Conservation (phyloP, 64 coral and sea anemone species). For the Dendronephthya gigantea region DNA sequence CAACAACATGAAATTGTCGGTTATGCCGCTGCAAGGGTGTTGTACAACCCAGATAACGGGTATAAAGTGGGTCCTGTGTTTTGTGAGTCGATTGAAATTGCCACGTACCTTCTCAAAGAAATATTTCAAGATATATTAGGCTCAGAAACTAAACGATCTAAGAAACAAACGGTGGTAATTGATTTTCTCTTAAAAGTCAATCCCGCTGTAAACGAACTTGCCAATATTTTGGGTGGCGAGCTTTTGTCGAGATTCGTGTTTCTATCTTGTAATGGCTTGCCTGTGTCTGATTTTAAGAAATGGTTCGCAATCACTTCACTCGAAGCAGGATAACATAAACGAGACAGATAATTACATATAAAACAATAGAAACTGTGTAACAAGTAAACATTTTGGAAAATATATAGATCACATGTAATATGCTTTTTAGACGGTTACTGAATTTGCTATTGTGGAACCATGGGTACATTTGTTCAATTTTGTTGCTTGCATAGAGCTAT, state of each 20-base stretch:
- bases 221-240: background rate
- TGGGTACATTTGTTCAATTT: too few species aligned
- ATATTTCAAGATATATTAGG: conserved; percentile 17
- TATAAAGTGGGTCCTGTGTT: conserved; percentile 30
- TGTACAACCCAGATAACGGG: conserved; percentile 8
- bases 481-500: too few species aligned
- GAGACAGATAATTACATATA: too few species aligned
- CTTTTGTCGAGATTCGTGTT: background rate
- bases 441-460: too few species aligned
- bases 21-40: conserved; percentile 13
- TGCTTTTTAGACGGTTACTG: too few species aligned
- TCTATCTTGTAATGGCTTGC: conserved; percentile 4
- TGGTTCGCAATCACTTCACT: conserved; percentile 15
- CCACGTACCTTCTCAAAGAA: conserved; percentile 18
- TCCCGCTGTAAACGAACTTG: background rate
- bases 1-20: conserved; percentile 24
- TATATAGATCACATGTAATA: too few species aligned
- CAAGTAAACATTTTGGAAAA: too few species aligned
- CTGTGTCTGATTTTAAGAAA: conserved; percentile 19
- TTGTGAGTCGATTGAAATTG: conserved; percentile 18
- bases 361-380: too few species aligned
- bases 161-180: background rate
- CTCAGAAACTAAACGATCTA: background rate
- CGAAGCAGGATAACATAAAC: background rate
- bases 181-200: background rate